Percentiles rank a stretch among this genome's conserved stretches.
Evolutionary conservation across 2,888 invertebrate species (phyloP).

Genomic region (Pyrrhosoma nymphula): DNA sequence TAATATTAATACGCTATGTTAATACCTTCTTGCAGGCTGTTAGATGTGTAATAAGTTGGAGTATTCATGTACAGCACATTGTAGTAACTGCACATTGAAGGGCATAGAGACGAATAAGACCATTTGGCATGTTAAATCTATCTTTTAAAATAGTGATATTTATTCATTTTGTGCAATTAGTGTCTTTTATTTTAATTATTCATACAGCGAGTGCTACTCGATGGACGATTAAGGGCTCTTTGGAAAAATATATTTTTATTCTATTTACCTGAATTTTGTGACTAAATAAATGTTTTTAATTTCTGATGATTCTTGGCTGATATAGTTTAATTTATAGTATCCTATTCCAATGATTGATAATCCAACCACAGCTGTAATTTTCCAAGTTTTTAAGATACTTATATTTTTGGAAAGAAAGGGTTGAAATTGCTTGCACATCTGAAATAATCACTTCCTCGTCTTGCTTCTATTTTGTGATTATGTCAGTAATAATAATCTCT

Average conservation of each 20-base stretch:
- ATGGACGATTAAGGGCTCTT: background rate
- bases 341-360: no score
- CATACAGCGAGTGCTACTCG: background rate
- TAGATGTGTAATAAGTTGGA: background rate
- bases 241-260: conserved; percentile 37
- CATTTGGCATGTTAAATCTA: background rate
- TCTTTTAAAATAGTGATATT: background rate
- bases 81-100: background rate
- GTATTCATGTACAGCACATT: background rate
- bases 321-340: background rate
- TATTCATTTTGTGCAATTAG: background rate
- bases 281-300: conserved; percentile 47
- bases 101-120: background rate
- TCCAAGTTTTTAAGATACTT: background rate
- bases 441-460: no score
- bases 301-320: background rate
- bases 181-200: background rate
- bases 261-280: conserved; percentile 1
- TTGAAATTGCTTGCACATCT: no score
- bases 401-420: background rate
- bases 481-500: no score
- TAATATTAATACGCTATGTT: background rate
- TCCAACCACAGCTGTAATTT: background rate
- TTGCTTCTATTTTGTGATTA: no score
- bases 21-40: conserved; percentile 4